phyloP scores from a whole-genome alignment of 2,888 invertebrate genomes.

The Polietes domitor region DNA sequence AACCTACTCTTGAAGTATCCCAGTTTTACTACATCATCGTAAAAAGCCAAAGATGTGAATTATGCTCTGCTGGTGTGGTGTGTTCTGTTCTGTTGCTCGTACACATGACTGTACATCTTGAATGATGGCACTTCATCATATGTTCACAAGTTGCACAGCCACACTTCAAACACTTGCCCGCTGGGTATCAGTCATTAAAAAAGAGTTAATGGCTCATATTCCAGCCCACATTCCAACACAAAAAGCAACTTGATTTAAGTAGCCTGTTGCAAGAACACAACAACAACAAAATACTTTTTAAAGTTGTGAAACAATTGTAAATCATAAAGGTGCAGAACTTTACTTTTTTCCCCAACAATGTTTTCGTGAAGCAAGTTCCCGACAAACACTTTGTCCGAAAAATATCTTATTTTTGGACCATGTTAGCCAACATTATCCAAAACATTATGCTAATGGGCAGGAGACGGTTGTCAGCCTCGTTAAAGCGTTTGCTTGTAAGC shows the following conservation, averaged over 20 bases:
- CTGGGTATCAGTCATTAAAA: constrained; percentile 15
- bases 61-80: constrained; percentile 5
- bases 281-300: neutral
- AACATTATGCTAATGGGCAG: too few species aligned
- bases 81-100: neutral
- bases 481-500: too few species aligned
- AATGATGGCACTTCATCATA: constrained; percentile 14
- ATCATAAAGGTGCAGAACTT: constrained; percentile 4
- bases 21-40: constrained; percentile 36
- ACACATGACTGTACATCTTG: neutral
- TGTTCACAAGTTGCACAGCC: constrained; percentile 1
- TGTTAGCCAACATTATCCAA: too few species aligned
- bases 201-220: constrained; percentile 26
- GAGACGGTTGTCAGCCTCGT: too few species aligned
- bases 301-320: constrained; percentile 3
- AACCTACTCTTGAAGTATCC: neutral
- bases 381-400: too few species aligned
- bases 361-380: too few species aligned
- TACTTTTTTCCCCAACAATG: too few species aligned
- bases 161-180: neutral
- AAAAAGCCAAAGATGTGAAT: constrained; percentile 49
- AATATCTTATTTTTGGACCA: too few species aligned
- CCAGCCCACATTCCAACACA: neutral
- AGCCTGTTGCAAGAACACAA: neutral
- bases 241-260: neutral